Conservation (phyloP, 2,113 vertebrate genomes). For the Vimba vimba region DNA sequence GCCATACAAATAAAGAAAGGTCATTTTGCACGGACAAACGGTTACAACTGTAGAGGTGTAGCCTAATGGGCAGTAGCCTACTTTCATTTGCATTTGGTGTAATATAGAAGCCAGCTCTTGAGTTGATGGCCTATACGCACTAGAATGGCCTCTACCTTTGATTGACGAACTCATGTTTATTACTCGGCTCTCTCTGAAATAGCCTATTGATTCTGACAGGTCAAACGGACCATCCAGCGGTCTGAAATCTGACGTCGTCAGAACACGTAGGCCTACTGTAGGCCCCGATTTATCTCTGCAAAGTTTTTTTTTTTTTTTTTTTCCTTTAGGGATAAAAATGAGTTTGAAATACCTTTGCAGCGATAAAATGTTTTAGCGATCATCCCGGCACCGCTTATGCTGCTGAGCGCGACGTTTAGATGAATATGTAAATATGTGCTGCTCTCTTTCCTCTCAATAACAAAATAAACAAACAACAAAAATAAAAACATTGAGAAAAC, state of each 20-base stretch:
- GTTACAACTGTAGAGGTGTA: background rate
- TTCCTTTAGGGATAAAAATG: too few relatives aligned
- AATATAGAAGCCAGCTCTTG: background rate
- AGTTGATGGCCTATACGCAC: background rate
- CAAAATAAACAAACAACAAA: too few relatives aligned
- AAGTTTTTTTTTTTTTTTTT: too few relatives aligned
- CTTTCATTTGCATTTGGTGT: constrained; percentile 35
- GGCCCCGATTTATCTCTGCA: too few relatives aligned
- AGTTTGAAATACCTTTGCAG: too few relatives aligned
- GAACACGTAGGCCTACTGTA: too few relatives aligned
- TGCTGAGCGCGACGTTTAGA: too few relatives aligned
- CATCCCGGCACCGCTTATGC: too few relatives aligned
- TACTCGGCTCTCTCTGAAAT: background rate
- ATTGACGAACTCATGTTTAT: constrained; percentile 6
- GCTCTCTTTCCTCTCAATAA: too few relatives aligned
- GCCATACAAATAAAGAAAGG: constrained; percentile 32
- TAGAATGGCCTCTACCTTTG: background rate
- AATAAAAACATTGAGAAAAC: too few relatives aligned
- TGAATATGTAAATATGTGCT: too few relatives aligned
- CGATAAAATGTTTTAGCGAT: too few relatives aligned
- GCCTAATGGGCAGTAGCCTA: background rate
- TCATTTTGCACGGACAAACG: constrained; percentile 23
- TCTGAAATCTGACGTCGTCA: background rate
- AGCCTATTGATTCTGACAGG: constrained; percentile 1
- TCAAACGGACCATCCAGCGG: background rate